Evolutionary conservation across 2,888 invertebrate species (phyloP).

Genomic region (Calameuta idolon): DNA sequence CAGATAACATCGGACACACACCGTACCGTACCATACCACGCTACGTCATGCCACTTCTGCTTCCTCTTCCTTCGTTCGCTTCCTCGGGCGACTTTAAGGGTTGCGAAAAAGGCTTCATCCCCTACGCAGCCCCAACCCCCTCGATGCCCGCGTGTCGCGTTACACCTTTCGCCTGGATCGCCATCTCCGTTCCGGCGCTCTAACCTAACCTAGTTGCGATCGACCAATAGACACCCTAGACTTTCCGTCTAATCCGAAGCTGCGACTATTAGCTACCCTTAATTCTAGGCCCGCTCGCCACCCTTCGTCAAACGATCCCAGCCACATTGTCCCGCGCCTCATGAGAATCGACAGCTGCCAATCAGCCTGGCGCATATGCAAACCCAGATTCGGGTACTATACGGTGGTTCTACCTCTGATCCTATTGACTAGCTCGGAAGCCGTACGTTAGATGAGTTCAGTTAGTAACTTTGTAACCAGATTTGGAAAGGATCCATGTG

Average conservation of each 20-base stretch:
- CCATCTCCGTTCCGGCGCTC: not conserved
- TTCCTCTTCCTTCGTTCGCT: slow-evolving; percentile 44
- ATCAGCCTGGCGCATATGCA: not conserved
- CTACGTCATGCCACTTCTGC: slow-evolving; percentile 46
- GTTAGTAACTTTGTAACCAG: not conserved
- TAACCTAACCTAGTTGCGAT: not conserved
- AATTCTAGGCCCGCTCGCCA: not conserved
- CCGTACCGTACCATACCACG: slow-evolving; percentile 50
- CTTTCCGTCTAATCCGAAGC: not conserved
- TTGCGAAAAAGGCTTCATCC: not conserved
- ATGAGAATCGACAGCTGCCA: slow-evolving; percentile 3
- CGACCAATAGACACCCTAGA: not conserved
- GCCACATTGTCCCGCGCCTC: not conserved
- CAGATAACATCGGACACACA: slow-evolving; percentile 68
- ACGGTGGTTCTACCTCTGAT: not conserved
- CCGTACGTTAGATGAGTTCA: not conserved
- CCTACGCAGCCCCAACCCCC: not conserved
- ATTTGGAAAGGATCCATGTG: not conserved
- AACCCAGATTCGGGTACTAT: not conserved
- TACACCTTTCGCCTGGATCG: not conserved
- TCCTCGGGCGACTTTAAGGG: slow-evolving; percentile 16
- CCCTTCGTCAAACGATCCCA: not conserved
- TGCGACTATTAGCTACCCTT: not conserved
- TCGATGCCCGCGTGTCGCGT: not conserved
- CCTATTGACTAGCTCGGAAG: not conserved